A percentile compares a stretch with the other conserved stretches of the same genome.
Conservation (phyloP, 2,888 invertebrate genomes). For the Pterobdella sp. region DNA sequence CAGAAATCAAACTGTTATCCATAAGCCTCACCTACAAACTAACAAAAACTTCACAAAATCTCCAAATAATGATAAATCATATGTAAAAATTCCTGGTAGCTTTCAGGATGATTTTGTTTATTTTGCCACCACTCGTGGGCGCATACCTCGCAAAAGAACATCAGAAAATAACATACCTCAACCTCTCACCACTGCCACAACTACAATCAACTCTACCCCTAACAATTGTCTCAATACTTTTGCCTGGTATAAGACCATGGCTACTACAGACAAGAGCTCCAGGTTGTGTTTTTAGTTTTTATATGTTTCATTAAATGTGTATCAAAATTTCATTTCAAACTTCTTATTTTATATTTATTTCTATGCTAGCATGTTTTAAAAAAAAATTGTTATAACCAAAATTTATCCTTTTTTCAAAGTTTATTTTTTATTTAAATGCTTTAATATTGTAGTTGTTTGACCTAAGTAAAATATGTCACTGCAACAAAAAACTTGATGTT, state of each 20-base stretch:
- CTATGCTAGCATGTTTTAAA: too few relatives aligned
- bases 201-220: too few relatives aligned
- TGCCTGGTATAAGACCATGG: slow-evolving; percentile 40
- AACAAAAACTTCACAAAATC: not conserved
- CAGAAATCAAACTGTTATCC: not conserved
- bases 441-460: too few relatives aligned
- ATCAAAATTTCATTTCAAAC: too few relatives aligned
- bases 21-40: slow-evolving; percentile 6
- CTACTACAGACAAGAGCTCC: slow-evolving; percentile 36
- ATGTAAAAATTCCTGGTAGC: slow-evolving; percentile 49
- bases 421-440: too few relatives aligned
- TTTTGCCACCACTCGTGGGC: slow-evolving; percentile 43
- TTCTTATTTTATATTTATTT: too few relatives aligned
- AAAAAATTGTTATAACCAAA: too few relatives aligned
- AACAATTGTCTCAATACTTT: slow-evolving; percentile 35
- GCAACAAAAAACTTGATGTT: too few relatives aligned
- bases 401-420: too few relatives aligned
- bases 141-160: slow-evolving; percentile 18
- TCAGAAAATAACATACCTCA: slow-evolving; percentile 3
- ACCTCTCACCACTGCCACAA: not conserved
- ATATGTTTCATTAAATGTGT: too few relatives aligned
- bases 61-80: slow-evolving; percentile 35
- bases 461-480: too few relatives aligned
- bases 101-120: slow-evolving; percentile 51
- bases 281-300: not conserved